Conservation (phyloP, 2,113 vertebrate species). For the Nicator chloris region DNA sequence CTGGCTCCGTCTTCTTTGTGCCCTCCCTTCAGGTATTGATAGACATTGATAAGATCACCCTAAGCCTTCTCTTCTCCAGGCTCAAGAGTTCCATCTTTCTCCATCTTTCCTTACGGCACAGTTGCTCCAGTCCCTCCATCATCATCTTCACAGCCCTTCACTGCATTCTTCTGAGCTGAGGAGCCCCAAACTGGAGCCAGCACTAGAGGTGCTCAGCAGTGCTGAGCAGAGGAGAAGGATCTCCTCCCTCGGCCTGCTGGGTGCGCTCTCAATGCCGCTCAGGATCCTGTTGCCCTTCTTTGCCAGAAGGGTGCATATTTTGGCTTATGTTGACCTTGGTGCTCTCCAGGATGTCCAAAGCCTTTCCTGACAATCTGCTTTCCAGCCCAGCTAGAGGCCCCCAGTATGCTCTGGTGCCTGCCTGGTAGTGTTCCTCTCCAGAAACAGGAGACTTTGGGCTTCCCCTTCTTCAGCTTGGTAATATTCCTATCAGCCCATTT, state of each 20-base stretch:
- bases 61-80: background rate
- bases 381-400: background rate
- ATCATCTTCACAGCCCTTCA: no score
- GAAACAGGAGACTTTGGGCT: background rate
- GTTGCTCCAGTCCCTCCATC: background rate
- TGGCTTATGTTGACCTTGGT: background rate
- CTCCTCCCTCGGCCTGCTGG: background rate
- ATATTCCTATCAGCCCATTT: background rate
- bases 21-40: background rate
- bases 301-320: background rate
- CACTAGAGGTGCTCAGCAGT: background rate
- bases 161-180: background rate
- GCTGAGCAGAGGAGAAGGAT: background rate
- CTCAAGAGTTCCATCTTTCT: background rate
- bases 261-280: background rate
- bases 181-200: background rate
- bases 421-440: background rate
- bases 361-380: background rate
- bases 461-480: background rate
- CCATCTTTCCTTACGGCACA: background rate
- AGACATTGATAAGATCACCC: background rate
- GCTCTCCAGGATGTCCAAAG: background rate
- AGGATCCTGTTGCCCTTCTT: background rate
- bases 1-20: background rate
- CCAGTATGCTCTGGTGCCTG: background rate